Conservation (phyloP, 2,888 invertebrate species). For the Aelia acuminata region DNA sequence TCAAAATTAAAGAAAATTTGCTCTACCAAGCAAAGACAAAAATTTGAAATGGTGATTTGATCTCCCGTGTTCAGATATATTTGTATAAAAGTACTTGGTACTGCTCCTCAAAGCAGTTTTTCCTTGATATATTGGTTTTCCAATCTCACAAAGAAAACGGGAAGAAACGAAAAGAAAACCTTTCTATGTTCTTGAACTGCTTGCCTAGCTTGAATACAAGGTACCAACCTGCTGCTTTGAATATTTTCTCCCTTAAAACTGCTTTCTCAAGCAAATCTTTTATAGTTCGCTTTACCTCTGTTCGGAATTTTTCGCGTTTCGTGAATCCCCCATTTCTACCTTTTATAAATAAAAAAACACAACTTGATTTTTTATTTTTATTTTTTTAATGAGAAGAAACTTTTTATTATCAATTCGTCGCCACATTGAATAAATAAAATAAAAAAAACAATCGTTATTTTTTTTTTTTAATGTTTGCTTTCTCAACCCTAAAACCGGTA, state of each 20-base stretch:
- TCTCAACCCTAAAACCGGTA: neutral
- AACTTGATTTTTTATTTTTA: no score
- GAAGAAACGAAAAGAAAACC: neutral
- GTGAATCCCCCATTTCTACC: neutral
- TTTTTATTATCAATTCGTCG: neutral
- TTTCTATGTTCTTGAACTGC: neutral
- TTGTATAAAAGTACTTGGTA: no score
- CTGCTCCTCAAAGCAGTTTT: neutral
- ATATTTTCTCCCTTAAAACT: neutral
- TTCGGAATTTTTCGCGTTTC: neutral
- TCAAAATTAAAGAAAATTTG: no score
- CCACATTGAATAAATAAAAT: neutral
- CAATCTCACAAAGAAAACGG: no score
- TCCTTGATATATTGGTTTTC: neutral
- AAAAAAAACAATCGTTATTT: neutral
- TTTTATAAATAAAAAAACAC: no score
- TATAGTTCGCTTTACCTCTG: neutral
- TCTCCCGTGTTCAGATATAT: no score
- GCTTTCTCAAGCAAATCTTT: neutral
- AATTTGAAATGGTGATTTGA: no score
- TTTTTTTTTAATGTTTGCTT: neutral
- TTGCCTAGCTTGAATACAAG: neutral
- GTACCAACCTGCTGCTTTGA: neutral
- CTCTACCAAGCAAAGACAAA: no score
- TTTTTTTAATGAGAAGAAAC: no score